Conservation (phyloP, 2,888 invertebrate species). For the Urechis unicinctus region DNA sequence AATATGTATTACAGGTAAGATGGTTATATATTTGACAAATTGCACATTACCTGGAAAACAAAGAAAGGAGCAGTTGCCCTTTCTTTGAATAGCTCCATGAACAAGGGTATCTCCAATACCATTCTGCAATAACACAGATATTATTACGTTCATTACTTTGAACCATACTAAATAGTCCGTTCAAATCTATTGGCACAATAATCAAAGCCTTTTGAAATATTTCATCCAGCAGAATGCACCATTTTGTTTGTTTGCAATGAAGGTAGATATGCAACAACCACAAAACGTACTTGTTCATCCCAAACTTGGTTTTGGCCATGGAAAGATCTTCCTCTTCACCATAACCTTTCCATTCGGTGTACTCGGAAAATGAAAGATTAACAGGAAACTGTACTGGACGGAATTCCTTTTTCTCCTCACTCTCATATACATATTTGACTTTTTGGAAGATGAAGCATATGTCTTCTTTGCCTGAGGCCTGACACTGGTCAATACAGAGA, state of each 20-base stretch:
- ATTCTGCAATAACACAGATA: conserved; percentile 59
- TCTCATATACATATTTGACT: conserved; percentile 86
- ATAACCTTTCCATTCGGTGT: conserved; percentile 74
- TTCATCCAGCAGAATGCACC: too few species aligned
- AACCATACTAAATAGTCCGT: too few species aligned
- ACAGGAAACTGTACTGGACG: conserved; percentile 79
- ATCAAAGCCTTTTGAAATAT: too few species aligned
- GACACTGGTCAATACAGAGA: conserved; percentile 8
- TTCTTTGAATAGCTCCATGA: conserved; percentile 92
- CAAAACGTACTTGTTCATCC: conserved; percentile 72
- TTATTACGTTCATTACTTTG: too few species aligned
- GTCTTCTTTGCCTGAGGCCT: conserved; percentile 10
- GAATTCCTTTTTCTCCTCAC: conserved; percentile 71
- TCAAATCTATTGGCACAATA: too few species aligned
- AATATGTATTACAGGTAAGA: conserved; percentile 64
- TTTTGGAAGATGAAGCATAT: conserved; percentile 96
- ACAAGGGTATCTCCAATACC: conserved; percentile 86
- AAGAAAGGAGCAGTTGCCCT: conserved; percentile 99
- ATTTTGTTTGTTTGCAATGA: too few species aligned
- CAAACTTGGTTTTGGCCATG: conserved; percentile 74
- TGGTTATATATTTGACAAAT: too few species aligned
- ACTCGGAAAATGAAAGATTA: conserved; percentile 48
- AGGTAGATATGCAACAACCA: too few species aligned
- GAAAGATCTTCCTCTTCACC: conserved; percentile 73
- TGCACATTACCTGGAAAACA: conserved; percentile 99